Percentiles rank a stretch among this genome's conserved stretches.
These are phyloP conservation scores for Phrynocephalus versicolor DNA, from an alignment of 2,113 vertebrate genomes.

Conservation along the genomic window DNA sequence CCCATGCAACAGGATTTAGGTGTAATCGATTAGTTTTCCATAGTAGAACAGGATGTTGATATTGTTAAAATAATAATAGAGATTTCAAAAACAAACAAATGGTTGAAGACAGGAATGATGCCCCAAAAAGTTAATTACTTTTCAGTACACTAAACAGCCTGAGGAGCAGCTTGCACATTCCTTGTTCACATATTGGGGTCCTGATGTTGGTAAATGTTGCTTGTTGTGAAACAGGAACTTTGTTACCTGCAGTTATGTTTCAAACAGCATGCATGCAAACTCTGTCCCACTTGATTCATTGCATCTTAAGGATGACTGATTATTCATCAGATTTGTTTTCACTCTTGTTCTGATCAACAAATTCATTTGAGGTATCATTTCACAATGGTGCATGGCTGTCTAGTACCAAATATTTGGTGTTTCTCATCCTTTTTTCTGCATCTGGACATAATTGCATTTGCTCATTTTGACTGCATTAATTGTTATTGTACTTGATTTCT, in stretches of 20 bases:
- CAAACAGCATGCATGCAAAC: not conserved
- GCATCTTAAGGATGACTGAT: not conserved
- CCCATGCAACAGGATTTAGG: not conserved
- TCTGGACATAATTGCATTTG: not conserved
- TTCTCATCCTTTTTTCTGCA: not conserved
- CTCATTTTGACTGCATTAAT: constrained; percentile 32
- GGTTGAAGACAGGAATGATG: not conserved
- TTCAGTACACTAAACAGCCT: not conserved
- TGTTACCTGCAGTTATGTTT: constrained; percentile 5
- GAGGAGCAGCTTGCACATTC: not conserved
- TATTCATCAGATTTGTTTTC: constrained; percentile 4
- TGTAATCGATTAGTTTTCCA: not conserved
- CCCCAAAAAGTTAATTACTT: not conserved
- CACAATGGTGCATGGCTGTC: constrained; percentile 9
- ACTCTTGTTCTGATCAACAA: constrained; percentile 33
- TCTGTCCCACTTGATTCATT: not conserved
- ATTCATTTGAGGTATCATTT: constrained; percentile 6
- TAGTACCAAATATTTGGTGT: not conserved
- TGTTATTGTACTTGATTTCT: not conserved
- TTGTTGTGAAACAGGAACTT: constrained; percentile 1
- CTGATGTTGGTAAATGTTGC: not conserved
- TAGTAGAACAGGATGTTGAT: not conserved
- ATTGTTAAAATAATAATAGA: not conserved
- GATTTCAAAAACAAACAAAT: not conserved
- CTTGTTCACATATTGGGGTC: not conserved